These are phyloP conservation scores for Oncorhynchus gorbuscha DNA, from an alignment of 2,113 vertebrate genomes.

Conservation along the genomic window DNA sequence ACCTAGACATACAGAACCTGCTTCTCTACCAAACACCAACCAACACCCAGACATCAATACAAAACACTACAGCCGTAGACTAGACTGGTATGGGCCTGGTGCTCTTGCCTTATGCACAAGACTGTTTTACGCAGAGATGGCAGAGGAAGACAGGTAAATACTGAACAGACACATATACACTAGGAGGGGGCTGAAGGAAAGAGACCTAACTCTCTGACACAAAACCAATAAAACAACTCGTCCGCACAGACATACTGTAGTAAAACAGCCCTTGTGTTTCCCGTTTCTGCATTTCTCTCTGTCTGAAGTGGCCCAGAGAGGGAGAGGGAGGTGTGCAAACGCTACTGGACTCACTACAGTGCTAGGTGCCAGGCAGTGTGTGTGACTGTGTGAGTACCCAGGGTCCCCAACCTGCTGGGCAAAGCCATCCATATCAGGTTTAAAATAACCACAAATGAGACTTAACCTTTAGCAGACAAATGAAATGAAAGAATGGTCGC, in stretches of 20 bases:
- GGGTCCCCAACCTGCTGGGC: constrained; percentile 75
- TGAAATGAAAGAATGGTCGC: constrained; percentile 73
- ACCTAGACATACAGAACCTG: no score
- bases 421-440: constrained; percentile 79
- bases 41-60: constrained; percentile 41
- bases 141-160: not conserved
- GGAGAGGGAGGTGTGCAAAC: constrained; percentile 49
- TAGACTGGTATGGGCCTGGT: not conserved
- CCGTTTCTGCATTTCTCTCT: constrained; percentile 27
- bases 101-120: no score
- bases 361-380: not conserved
- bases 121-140: no score
- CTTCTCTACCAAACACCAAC: constrained; percentile 13
- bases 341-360: constrained; percentile 61
- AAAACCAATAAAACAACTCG: not conserved
- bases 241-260: not conserved
- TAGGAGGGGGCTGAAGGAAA: not conserved
- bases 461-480: constrained; percentile 81
- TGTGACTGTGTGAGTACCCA: constrained; percentile 56
- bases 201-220: not conserved
- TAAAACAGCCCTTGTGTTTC: constrained; percentile 21
- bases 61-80: constrained; percentile 35
- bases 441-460: constrained; percentile 82
- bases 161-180: not conserved
- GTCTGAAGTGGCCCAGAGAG: constrained; percentile 30